Evolutionary conservation across 2,888 invertebrate species (phyloP).

Genomic region (Spilarctia lutea): DNA sequence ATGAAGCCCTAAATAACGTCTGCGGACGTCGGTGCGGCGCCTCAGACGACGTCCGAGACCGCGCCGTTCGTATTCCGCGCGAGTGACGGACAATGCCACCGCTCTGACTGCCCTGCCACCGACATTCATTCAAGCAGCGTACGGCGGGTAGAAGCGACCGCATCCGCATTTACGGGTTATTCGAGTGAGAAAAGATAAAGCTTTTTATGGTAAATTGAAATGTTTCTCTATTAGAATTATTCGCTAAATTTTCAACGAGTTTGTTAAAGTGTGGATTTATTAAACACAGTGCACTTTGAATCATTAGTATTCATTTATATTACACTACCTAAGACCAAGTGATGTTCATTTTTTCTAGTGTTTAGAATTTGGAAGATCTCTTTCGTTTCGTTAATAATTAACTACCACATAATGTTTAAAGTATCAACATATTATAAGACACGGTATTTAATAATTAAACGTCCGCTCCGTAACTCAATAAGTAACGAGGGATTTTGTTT

Average conservation of each 20-base stretch:
- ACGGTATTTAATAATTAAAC: constrained; percentile 13
- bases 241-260: constrained; percentile 46
- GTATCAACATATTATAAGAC: background rate
- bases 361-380: background rate
- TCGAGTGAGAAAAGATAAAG: constrained; percentile 70
- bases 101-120: constrained; percentile 74
- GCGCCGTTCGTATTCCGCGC: constrained; percentile 56
- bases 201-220: constrained; percentile 62
- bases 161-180: constrained; percentile 72
- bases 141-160: constrained; percentile 58
- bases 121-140: constrained; percentile 65
- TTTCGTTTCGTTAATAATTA: background rate
- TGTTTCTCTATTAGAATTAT: constrained; percentile 60
- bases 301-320: constrained; percentile 9
- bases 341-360: background rate
- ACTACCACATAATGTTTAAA: background rate
- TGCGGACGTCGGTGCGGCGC: constrained; percentile 79
- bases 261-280: constrained; percentile 42
- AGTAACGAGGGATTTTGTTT: constrained; percentile 42
- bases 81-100: constrained; percentile 81
- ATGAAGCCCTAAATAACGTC: constrained; percentile 84
- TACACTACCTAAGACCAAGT: background rate
- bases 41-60: constrained; percentile 72
- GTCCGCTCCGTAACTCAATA: constrained; percentile 28
- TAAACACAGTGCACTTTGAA: constrained; percentile 35